These are phyloP conservation scores for Triplophysa rosa DNA, from an alignment of 2,113 vertebrate species.

Conservation along the genomic window DNA sequence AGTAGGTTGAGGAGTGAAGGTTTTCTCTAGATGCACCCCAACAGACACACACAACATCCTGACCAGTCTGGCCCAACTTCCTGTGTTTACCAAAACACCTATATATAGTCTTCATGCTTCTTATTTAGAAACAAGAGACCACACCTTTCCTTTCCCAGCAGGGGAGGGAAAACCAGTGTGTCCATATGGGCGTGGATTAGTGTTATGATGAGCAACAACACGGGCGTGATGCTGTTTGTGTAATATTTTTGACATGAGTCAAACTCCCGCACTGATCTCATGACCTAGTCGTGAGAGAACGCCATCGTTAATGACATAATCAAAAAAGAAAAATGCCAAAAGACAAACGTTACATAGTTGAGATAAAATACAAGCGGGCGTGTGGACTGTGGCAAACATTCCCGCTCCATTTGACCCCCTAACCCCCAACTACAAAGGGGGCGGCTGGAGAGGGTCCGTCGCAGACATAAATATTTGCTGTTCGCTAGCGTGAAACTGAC, in stretches of 20 bases:
- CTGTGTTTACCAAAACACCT: constrained; percentile 41
- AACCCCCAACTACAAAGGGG: constrained; percentile 15
- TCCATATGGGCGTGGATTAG: constrained; percentile 13
- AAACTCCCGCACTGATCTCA: constrained; percentile 44
- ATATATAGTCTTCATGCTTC: constrained; percentile 22
- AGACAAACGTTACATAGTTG: neutral
- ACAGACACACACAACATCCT: constrained; percentile 32
- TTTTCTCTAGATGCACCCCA: constrained; percentile 7
- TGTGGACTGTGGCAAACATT: neutral
- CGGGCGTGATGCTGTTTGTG: neutral
- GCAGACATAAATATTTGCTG: constrained; percentile 51
- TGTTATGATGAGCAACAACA: neutral
- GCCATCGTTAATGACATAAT: neutral
- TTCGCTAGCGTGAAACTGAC: constrained; percentile 35
- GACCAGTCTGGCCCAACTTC: constrained; percentile 9
- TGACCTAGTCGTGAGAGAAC: constrained; percentile 40
- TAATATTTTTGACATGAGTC: constrained; percentile 20
- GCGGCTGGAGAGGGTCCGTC: neutral
- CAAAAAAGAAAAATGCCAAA: neutral
- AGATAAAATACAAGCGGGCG: neutral
- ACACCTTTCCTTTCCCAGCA: constrained; percentile 44
- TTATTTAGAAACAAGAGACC: constrained; percentile 35
- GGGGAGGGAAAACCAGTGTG: constrained; percentile 37
- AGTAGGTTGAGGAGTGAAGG: constrained; percentile 24
- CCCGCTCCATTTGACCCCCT: constrained; percentile 9